Evolutionary conservation across 2,113 vertebrate genomes (phyloP).

Genomic region (Monopterus albus): DNA sequence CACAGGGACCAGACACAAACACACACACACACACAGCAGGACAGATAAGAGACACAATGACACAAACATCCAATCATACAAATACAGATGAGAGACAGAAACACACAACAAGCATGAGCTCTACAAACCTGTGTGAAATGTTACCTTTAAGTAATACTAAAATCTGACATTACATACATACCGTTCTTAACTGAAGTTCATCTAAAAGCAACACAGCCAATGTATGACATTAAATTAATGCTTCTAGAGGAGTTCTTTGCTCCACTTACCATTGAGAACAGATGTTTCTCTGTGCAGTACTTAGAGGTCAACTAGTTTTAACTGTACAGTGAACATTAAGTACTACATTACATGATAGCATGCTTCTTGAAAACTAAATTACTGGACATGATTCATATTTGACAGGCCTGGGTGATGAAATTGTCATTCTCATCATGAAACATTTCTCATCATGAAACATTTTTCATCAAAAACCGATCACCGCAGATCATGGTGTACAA

Average conservation of each 20-base stretch:
- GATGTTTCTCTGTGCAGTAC: not conserved
- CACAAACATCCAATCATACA: conserved; percentile 32
- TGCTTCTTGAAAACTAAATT: not conserved
- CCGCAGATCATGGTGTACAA: not conserved
- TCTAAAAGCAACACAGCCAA: conserved; percentile 5
- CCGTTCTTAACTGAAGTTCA: not conserved
- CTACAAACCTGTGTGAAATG: conserved; percentile 7
- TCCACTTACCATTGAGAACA: conserved; percentile 2
- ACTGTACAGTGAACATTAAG: not conserved
- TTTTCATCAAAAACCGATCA: conserved; percentile 7
- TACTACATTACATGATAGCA: not conserved
- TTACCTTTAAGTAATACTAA: not conserved
- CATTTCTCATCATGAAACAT: not conserved
- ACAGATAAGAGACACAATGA: conserved; percentile 9
- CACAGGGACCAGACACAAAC: conserved; percentile 21
- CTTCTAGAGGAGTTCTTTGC: not conserved
- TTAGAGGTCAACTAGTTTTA: not conserved
- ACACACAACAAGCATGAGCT: conserved; percentile 39
- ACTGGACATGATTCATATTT: not conserved
- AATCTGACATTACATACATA: no score
- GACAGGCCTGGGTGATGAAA: not conserved
- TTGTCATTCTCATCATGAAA: not conserved
- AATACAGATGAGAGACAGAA: conserved; percentile 41
- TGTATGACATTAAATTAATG: not conserved
- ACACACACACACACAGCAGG: not conserved